Evolutionary conservation across 92 coral and sea anemone species (phyloP), one percentile per base, ranked within the genome.

Genomic region (Nematostella vectensis): DNA sequence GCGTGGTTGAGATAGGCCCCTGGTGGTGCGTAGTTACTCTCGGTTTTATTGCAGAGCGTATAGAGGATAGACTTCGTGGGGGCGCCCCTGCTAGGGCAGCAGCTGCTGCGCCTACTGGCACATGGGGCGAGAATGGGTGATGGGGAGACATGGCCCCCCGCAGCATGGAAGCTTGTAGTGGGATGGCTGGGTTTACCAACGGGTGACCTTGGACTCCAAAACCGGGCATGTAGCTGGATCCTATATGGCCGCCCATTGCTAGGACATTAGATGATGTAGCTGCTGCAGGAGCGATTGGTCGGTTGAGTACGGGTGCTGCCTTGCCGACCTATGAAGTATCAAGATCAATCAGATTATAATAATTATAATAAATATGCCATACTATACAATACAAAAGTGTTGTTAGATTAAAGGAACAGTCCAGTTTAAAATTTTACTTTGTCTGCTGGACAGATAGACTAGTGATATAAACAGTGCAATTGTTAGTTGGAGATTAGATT

Each of bases 251-350:
- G 9, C 61, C 65, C 30, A 44, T 67, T 25, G 79, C 62, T 44
- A 61, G 58, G 54, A 74, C 67, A 37, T 49, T 70, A 44, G 68
- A 74, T 55, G 79, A 65, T 16, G 67, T 49, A 8, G 69, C 85
- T 40, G 95, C 72, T 17, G 97, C 97, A 54, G 99, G 99, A 2
- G 99, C 99, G 50, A 93, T 93, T 38, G 96, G 94, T 19, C 91
- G 87, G 33, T 85, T 93, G 58, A 62, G 99, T 21, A 80, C 66
- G 16, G 96, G 76, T 29, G 83, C 81, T 28, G n/a, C n/a, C n/a
- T n/a, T n/a, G n/a, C n/a, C n/a, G n/a, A n/a, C n/a, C n/a, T n/a
- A n/a, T n/a, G n/a, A 77, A 78, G 31, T 74, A 57, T 84, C 76
- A 61, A 1, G 38, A 19, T 24, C 8, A 24, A 12, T 8, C 9